Evolutionary conservation across 2,113 vertebrate genomes (phyloP).

Genomic region (Thunnus maccoyii): DNA sequence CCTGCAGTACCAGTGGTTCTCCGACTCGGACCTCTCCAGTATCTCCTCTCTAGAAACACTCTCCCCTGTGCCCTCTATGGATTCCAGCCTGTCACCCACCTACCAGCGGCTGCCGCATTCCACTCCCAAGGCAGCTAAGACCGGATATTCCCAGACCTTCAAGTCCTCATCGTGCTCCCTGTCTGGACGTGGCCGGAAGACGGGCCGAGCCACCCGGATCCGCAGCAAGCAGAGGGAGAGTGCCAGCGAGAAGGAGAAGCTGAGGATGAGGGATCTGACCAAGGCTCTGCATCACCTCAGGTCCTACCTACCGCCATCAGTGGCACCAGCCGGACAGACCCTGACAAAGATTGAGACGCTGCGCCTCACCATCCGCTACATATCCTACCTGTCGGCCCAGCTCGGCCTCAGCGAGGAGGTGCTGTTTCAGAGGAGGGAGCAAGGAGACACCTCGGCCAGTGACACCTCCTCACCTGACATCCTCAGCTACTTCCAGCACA

Average conservation of each 20-base stretch:
- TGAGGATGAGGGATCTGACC: constrained; percentile 88
- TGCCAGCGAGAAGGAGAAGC: constrained; percentile 89
- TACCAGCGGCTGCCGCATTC: constrained; percentile 66
- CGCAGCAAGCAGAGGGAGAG: constrained; percentile 87
- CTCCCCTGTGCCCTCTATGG: constrained; percentile 81
- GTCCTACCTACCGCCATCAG: constrained; percentile 86
- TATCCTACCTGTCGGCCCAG: constrained; percentile 85
- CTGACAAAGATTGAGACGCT: constrained; percentile 89
- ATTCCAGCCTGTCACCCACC: constrained; percentile 80
- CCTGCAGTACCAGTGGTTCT: constrained; percentile 83
- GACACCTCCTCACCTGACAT: constrained; percentile 72
- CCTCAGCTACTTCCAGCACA: constrained; percentile 74
- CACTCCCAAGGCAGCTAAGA: constrained; percentile 40
- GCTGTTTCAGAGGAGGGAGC: constrained; percentile 74
- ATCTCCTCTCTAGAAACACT: constrained; percentile 82
- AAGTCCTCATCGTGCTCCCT: constrained; percentile 36
- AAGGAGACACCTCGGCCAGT: constrained; percentile 54
- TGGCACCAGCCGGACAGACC: constrained; percentile 84
- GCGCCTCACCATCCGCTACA: constrained; percentile 87
- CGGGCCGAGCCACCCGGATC: constrained; percentile 67
- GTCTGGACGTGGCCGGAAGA: constrained; percentile 50
- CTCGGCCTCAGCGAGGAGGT: constrained; percentile 84
- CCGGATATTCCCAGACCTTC: constrained; percentile 24
- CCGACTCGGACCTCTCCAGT: constrained; percentile 84
- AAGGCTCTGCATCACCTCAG: constrained; percentile 87